These are phyloP conservation scores for Hylomyscus alleni DNA, from an alignment of 2,797 vertebrate species.

Conservation along the genomic window DNA sequence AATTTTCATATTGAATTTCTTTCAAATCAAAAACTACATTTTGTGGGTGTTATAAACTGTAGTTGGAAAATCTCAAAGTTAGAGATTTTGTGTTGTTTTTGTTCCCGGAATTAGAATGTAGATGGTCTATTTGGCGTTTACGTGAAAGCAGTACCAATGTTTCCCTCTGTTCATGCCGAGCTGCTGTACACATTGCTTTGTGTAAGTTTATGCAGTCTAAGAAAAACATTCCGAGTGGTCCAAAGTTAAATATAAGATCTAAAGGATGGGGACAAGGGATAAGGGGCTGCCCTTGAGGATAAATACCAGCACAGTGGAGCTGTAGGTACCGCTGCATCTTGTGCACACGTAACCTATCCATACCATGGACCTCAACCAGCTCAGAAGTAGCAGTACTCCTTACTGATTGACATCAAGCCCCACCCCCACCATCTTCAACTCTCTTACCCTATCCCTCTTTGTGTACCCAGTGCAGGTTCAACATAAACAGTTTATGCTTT, in stretches of 20 bases:
- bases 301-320: neutral
- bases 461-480: neutral
- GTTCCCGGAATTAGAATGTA: slow-evolving; percentile 35
- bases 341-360: neutral
- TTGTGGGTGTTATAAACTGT: slow-evolving; percentile 45
- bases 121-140: slow-evolving; percentile 63
- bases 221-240: neutral
- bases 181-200: slow-evolving; percentile 15
- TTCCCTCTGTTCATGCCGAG: slow-evolving; percentile 1
- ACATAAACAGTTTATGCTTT: neutral
- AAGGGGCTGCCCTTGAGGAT: neutral
- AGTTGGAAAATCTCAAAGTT: slow-evolving; percentile 67
- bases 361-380: too few species aligned
- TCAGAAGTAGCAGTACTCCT: neutral
- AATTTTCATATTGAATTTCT: slow-evolving; percentile 70
- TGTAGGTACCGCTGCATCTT: neutral
- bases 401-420: neutral
- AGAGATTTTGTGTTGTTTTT: slow-evolving; percentile 53
- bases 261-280: neutral
- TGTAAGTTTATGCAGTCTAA: slow-evolving; percentile 11
- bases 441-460: neutral
- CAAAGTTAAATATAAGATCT: neutral
- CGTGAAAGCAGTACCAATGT: slow-evolving; percentile 19
- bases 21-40: slow-evolving; percentile 57
- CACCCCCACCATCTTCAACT: neutral